Base-by-base conservation (phyloP, 1,140 invertebrate species). In the Xylocopa sonorina region DNA sequence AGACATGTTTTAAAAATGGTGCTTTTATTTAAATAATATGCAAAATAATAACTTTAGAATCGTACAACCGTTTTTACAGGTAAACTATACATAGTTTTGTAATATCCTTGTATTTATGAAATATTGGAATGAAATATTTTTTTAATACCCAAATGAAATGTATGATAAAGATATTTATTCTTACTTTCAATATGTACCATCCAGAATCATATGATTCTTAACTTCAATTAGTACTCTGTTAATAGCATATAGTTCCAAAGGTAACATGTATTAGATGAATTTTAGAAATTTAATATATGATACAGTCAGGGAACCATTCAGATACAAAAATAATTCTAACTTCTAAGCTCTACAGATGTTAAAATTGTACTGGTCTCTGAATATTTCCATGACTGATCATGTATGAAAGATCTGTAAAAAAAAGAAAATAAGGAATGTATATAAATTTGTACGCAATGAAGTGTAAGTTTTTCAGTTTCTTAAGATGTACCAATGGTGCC, bases 401-500 rank as follows among this genome's bases (percentile, higher is more conserved):
- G 62, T 53, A 34, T 66, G 16, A 34, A 64, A 29, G 10, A 71
- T 71, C 1, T 81, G 24, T 68, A 29, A 72, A 67, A 50, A 43
- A 18, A n/a, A 58, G 55, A 38, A 34, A 60, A 80, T 34, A 48
- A 46, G 14, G 27, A 24, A 29, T 48, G 6, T 67, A 60, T 34
- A 67, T 82, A 58, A 18, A 62, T 67, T 76, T 68, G 34, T 80
- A 81, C 66, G 64, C 60, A 83, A 78, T 69, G 51, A 79, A 69
- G 73, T n/a, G 51, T 21, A 79, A 69, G 73, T n/a, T 46, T 21
- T 83, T 78, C 32, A 78, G 68, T 87, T 84, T 82, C 74, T 82
- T 82, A 64, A 88, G 69, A 78, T 66, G 74, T 86, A 87, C 64
- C 81, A 82, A 83, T 78, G 68, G 84, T 89, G 85, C 82, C 85